Conservation (phyloP, 2,113 vertebrate genomes). For the Chloebia gouldiae region DNA sequence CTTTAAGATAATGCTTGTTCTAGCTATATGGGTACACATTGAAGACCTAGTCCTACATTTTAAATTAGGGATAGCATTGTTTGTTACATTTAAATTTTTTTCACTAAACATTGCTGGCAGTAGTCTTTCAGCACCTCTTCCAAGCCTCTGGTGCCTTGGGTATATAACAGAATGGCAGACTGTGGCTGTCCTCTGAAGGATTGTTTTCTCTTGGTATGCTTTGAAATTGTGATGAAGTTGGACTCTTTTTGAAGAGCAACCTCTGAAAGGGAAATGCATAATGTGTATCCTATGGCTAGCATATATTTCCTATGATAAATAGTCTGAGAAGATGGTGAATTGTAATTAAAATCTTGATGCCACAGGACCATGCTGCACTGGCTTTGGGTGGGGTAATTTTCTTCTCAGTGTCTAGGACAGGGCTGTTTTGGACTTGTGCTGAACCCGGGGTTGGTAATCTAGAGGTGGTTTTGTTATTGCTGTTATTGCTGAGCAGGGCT, state of each 20-base stretch:
- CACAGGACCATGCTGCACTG: not conserved
- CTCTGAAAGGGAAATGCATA: not conserved
- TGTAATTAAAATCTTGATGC: not conserved
- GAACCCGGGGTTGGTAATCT: not conserved
- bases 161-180: not conserved
- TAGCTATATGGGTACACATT: not conserved
- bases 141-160: not conserved
- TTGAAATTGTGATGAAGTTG: not conserved
- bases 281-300: accelerated
- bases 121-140: not conserved
- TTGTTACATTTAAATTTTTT: not conserved
- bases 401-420: not conserved
- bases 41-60: not conserved
- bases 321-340: not conserved
- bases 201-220: not conserved
- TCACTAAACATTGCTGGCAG: not conserved
- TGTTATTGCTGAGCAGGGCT: not conserved
- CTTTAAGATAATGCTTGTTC: not conserved
- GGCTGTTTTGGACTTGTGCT: not conserved
- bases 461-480: not conserved
- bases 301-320: not conserved
- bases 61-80: not conserved
- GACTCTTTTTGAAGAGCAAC: not conserved
- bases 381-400: not conserved
- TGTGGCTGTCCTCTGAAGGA: not conserved